A percentile compares a stretch with the other conserved stretches of the same genome.
Conservation (phyloP, 2,888 invertebrate species). For the Xylophagus ater region DNA sequence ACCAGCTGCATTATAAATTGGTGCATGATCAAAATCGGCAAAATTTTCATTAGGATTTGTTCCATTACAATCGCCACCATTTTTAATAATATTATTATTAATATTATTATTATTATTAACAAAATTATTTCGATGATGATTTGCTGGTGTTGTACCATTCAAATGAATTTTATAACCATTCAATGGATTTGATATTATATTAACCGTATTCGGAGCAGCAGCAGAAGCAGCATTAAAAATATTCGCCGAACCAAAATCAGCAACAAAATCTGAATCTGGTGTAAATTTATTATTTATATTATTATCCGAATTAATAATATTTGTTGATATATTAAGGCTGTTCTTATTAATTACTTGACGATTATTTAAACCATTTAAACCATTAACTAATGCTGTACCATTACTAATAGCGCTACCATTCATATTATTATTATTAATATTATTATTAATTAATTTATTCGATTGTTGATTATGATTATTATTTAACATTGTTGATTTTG, state of each 20-base stretch:
- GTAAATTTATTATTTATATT: conserved; percentile 29
- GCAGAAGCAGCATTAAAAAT: conserved; percentile 53
- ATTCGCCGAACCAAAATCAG: conserved; percentile 59
- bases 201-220: conserved; percentile 22
- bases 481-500: conserved; percentile 5
- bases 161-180: conserved; percentile 14
- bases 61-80: conserved; percentile 13
- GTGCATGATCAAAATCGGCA: conserved; percentile 64
- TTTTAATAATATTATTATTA: conserved; percentile 6
- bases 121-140: conserved; percentile 6
- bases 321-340: conserved; percentile 12
- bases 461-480: conserved; percentile 5
- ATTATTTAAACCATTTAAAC: conserved; percentile 20
- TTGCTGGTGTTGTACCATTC: conserved; percentile 2
- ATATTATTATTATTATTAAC: conserved; percentile 9
- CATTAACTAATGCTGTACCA: conserved; percentile 25
- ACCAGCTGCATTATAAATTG: conserved; percentile 50
- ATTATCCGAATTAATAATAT: conserved; percentile 4
- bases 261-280: conserved; percentile 48
- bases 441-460: conserved; percentile 3
- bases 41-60: conserved; percentile 42
- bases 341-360: conserved; percentile 13
- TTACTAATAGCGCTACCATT: conserved; percentile 1
- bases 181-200: conserved; percentile 7
- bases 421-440: conserved; percentile 4